A percentile compares a stretch with the other conserved stretches of the same genome.
Conservation (phyloP, 64 coral and sea anemone species). For the Actinia tenebrosa region DNA sequence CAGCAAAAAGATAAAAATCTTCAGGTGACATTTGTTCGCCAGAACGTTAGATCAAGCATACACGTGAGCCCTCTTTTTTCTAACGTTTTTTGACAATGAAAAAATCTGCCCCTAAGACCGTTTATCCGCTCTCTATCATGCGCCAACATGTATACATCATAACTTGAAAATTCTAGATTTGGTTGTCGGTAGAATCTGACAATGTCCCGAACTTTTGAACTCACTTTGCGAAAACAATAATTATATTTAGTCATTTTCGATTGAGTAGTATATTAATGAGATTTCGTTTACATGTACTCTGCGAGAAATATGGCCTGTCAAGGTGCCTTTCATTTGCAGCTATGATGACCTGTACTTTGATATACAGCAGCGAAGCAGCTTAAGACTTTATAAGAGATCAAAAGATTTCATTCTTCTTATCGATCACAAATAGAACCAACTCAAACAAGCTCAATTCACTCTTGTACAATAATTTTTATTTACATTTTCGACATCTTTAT, state of each 20-base stretch:
- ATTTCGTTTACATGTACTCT: neutral
- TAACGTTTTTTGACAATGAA: constrained; percentile 10
- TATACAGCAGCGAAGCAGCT: neutral
- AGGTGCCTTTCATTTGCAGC: neutral
- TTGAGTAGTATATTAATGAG: constrained; percentile 17
- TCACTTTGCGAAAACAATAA: neutral
- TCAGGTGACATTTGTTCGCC: constrained; percentile 2
- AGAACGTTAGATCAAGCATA: neutral
- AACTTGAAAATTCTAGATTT: neutral
- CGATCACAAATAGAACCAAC: neutral
- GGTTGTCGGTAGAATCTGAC: neutral
- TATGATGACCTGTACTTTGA: neutral
- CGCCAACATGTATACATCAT: neutral
- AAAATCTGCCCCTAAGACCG: neutral
- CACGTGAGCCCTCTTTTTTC: neutral
- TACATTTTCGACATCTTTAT: constrained; percentile 23
- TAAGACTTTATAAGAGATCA: neutral
- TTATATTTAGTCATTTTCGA: constrained; percentile 1
- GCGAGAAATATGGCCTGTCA: constrained; percentile 7
- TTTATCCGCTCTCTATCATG: constrained; percentile 2
- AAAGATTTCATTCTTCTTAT: neutral
- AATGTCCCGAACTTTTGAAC: neutral
- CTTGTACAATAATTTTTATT: constrained; percentile 7
- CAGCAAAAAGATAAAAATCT: neutral
- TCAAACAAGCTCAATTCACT: constrained; percentile 9